Evolutionary conservation across 2,113 vertebrate genomes (phyloP).

Genomic region (Cyprinodon variegatus): DNA sequence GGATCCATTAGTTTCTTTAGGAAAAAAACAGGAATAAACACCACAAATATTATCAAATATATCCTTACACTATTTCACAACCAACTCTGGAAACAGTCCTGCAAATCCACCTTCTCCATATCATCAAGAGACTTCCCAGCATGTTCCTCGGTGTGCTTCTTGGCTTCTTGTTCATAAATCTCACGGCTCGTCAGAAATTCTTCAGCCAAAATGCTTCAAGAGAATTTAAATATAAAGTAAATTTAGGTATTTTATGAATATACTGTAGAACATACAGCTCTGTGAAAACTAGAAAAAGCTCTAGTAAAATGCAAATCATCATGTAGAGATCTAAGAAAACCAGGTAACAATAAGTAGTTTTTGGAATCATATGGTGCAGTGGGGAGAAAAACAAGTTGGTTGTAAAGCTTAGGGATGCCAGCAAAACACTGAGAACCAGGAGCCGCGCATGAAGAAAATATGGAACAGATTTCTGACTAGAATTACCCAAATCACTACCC

Average conservation of each 20-base stretch:
- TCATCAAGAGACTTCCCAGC: slow-evolving; percentile 64
- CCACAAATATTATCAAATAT: neutral
- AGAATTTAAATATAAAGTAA: neutral
- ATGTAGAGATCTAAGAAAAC: no score
- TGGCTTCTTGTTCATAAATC: slow-evolving; percentile 56
- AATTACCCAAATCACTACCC: no score
- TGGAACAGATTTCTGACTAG: no score
- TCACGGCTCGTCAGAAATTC: slow-evolving; percentile 54
- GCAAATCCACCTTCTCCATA: slow-evolving; percentile 63
- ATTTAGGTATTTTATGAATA: neutral
- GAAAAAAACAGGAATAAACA: slow-evolving; percentile 2
- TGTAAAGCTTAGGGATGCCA: no score
- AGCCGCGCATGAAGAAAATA: no score
- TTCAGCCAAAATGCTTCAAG: slow-evolving; percentile 68
- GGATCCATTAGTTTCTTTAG: slow-evolving; percentile 52
- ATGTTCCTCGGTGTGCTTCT: slow-evolving; percentile 42
- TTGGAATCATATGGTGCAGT: no score
- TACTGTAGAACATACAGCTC: neutral
- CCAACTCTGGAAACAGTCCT: neutral
- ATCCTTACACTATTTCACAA: neutral
- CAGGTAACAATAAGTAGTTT: no score
- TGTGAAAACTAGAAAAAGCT: no score
- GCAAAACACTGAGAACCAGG: no score
- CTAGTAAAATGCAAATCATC: no score
- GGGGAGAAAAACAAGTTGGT: no score